Evolutionary conservation across 2,888 invertebrate species (phyloP).

Genomic region (Drosophila sordidapex): DNA sequence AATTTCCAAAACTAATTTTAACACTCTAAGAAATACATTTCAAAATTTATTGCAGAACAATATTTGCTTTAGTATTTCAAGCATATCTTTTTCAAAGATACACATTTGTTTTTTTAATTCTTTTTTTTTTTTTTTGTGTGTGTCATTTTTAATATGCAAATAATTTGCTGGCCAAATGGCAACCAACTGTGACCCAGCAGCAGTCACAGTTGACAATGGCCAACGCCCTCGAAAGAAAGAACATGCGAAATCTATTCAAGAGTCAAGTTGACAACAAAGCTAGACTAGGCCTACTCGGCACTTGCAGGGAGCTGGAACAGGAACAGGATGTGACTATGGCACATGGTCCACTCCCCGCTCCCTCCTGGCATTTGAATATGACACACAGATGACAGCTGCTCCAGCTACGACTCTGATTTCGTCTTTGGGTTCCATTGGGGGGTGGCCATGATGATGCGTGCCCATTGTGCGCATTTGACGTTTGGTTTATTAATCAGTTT

Average conservation of each 20-base stretch:
- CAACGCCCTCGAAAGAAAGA: slow-evolving; percentile 52
- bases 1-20: neutral
- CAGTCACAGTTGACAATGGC: slow-evolving; percentile 70
- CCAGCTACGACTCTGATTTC: slow-evolving; percentile 34
- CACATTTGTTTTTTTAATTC: slow-evolving; percentile 6
- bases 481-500: slow-evolving; percentile 85
- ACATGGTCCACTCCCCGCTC: slow-evolving; percentile 11
- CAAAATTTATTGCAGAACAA: neutral
- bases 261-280: slow-evolving; percentile 81
- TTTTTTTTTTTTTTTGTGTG: slow-evolving; percentile 21
- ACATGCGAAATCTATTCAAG: slow-evolving; percentile 60
- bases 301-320: slow-evolving; percentile 56
- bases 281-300: slow-evolving; percentile 61
- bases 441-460: slow-evolving; percentile 58
- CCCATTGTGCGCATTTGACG: slow-evolving; percentile 83
- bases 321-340: slow-evolving; percentile 70
- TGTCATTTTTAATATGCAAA: slow-evolving; percentile 74
- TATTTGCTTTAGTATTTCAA: neutral
- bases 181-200: slow-evolving; percentile 80
- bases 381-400: slow-evolving; percentile 83
- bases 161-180: slow-evolving; percentile 80
- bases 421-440: slow-evolving; percentile 35
- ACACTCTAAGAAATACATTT: neutral
- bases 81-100: neutral
- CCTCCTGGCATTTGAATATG: slow-evolving; percentile 74